phyloP scores from a whole-genome alignment of 1,140 invertebrate genomes.

The Rhyacophila brunnea region DNA sequence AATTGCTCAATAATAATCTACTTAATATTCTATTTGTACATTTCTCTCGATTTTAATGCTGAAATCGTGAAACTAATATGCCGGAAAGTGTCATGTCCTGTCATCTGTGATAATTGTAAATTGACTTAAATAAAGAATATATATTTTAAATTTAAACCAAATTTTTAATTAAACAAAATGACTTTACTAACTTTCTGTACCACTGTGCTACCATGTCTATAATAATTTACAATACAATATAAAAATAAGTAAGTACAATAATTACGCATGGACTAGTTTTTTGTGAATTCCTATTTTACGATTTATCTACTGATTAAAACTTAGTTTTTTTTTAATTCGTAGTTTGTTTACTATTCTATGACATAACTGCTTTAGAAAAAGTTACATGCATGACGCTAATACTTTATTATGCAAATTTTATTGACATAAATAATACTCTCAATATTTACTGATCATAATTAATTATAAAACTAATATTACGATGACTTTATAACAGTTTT shows the following conservation, averaged over 20 bases:
- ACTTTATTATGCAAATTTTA: neutral
- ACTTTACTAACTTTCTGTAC: no score
- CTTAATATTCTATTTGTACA: neutral
- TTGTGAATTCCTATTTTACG: neutral
- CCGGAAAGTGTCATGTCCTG: slow-evolving; percentile 23
- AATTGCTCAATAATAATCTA: neutral
- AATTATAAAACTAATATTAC: no score
- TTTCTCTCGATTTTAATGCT: neutral
- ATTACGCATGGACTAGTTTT: slow-evolving; percentile 1
- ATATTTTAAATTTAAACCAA: slow-evolving; percentile 28
- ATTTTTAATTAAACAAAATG: no score
- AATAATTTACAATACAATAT: no score
- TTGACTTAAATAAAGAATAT: slow-evolving; percentile 32
- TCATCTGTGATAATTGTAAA: slow-evolving; percentile 37
- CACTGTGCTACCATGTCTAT: no score
- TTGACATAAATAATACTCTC: no score
- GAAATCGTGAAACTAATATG: slow-evolving; percentile 9
- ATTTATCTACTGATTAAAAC: neutral
- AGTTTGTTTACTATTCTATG: no score
- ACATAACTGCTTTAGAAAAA: no score
- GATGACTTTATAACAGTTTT: neutral
- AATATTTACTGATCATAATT: no score
- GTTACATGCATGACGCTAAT: neutral
- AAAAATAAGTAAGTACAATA: slow-evolving; percentile 2
- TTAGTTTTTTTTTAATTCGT: neutral